phyloP scores from a whole-genome alignment of 2,888 invertebrate genomes.

The Choristoneura rosaceana region DNA sequence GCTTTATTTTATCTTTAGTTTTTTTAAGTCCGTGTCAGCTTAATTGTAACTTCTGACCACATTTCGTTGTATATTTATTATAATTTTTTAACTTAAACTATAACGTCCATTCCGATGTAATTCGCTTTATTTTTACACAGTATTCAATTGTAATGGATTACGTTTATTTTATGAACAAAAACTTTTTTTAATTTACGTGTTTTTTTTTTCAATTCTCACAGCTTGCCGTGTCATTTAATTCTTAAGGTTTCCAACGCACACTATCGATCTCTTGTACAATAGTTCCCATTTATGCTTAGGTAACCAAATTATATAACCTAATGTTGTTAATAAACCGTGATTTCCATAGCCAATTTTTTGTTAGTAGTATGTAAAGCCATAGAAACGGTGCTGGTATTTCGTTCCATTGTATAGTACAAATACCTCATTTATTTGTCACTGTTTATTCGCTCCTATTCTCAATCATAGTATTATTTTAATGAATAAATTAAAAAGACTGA shows the following conservation, averaged over 20 bases:
- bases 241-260: constrained; percentile 63
- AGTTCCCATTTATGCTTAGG: constrained; percentile 51
- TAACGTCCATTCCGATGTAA: constrained; percentile 24
- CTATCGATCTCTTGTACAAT: constrained; percentile 62
- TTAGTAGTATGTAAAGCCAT: constrained; percentile 56
- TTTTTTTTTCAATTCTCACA: neutral
- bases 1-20: constrained; percentile 51
- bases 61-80: constrained; percentile 3
- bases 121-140: constrained; percentile 10
- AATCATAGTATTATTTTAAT: constrained; percentile 35
- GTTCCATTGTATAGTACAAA: constrained; percentile 72
- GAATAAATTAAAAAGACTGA: constrained; percentile 38
- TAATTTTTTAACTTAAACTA: constrained; percentile 6
- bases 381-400: constrained; percentile 66
- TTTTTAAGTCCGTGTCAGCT: constrained; percentile 42
- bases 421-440: constrained; percentile 49
- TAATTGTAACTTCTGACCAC: constrained; percentile 28
- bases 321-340: constrained; percentile 42
- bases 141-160: neutral
- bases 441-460: constrained; percentile 42
- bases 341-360: constrained; percentile 45
- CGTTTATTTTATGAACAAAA: constrained; percentile 20
- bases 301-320: constrained; percentile 49
- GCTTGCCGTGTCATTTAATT: constrained; percentile 11
- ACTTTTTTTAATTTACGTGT: neutral